phyloP scores from a whole-genome alignment of 2,113 vertebrate genomes.

The Ammodramus savannarum region DNA sequence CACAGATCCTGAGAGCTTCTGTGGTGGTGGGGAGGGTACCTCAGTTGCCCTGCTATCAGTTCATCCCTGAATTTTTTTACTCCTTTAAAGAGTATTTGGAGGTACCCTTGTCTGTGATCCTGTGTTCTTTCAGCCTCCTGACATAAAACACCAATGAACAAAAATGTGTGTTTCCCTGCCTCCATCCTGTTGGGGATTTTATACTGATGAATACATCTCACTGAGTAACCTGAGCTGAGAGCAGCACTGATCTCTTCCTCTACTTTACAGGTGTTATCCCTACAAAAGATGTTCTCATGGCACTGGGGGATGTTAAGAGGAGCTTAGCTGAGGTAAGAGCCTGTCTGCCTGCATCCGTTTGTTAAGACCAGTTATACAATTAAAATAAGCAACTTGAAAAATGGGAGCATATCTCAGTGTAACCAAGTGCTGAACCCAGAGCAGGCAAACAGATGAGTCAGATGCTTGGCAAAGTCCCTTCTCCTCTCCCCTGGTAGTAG shows the following conservation, averaged over 20 bases:
- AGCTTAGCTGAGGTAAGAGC: conserved; percentile 83
- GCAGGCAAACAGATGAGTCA: conserved; percentile 19
- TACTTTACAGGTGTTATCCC: conserved; percentile 81
- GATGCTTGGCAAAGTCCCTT: neutral
- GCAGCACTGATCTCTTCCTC: neutral
- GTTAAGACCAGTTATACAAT: neutral
- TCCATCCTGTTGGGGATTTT: neutral
- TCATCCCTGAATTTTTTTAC: neutral
- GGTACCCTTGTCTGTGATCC: neutral
- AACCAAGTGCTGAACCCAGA: neutral
- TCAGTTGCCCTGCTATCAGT: neutral
- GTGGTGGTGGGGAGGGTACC: neutral
- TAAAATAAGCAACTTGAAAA: conserved; percentile 35
- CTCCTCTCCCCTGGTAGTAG: neutral
- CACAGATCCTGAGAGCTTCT: neutral
- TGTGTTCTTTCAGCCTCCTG: neutral
- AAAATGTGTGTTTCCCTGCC: neutral
- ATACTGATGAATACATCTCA: neutral
- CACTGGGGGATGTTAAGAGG: conserved; percentile 86
- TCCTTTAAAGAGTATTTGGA: neutral
- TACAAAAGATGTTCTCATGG: conserved; percentile 87
- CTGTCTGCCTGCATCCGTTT: neutral
- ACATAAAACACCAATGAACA: neutral
- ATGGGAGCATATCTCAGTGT: neutral
- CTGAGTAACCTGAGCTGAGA: neutral